A percentile compares a stretch with the other conserved stretches of the same genome.
Evolutionary conservation across 1,140 invertebrate genomes (phyloP).

Genomic region (Drosophila watanabei): DNA sequence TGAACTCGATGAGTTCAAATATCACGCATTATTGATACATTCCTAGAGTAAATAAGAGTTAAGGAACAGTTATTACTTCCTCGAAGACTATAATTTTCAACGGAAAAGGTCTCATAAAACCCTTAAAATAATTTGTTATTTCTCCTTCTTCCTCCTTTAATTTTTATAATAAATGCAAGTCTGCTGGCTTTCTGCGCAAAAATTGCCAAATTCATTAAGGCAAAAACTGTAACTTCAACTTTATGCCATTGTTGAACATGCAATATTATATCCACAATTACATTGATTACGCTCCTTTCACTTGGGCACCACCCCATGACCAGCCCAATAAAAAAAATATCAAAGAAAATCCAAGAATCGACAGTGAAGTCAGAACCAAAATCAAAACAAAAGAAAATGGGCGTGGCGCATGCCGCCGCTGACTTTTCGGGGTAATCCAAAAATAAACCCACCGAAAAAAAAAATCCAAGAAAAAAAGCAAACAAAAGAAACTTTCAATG

Average conservation of each 20-base stretch:
- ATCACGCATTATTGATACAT: not conserved
- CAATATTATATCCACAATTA: conserved; percentile 54
- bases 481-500: conserved; percentile 68
- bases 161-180: not conserved
- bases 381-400: conserved; percentile 54
- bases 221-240: conserved; percentile 41
- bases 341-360: conserved; percentile 14
- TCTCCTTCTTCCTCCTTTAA: not conserved
- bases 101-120: not conserved
- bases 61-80: not conserved
- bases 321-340: not conserved
- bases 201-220: conserved; percentile 43
- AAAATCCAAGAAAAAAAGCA: conserved; percentile 28
- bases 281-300: conserved; percentile 47
- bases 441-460: conserved; percentile 55
- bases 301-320: conserved; percentile 2
- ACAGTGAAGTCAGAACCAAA: conserved; percentile 36
- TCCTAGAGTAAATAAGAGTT: too few relatives aligned
- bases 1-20: not conserved
- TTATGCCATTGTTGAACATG: conserved; percentile 35
- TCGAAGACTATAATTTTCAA: too few relatives aligned
- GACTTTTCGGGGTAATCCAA: conserved; percentile 59
- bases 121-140: not conserved
- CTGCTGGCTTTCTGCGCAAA: conserved; percentile 25
- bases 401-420: conserved; percentile 41